Conservation (phyloP, 1,140 invertebrate species). For the Hesperophylax magnus region DNA sequence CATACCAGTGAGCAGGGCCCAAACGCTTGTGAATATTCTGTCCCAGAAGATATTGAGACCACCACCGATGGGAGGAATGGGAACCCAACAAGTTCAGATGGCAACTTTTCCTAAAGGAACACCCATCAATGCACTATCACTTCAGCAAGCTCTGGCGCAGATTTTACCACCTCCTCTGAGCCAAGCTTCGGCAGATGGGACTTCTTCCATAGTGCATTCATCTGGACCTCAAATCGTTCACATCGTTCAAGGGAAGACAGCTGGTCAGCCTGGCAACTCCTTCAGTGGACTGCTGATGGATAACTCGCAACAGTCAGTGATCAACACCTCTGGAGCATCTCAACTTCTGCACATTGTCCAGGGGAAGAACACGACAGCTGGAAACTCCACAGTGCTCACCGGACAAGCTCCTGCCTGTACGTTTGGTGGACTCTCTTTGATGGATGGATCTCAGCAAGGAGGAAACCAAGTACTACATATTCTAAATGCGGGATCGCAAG, state of each 20-base stretch:
- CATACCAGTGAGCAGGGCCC: conserved; percentile 56
- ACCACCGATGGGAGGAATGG: conserved; percentile 54
- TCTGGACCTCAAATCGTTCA: conserved; percentile 67
- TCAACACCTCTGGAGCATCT: conserved; percentile 62
- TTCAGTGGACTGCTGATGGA: conserved; percentile 64
- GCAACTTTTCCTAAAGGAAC: conserved; percentile 64
- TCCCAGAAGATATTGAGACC: conserved; percentile 62
- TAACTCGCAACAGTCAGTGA: conserved; percentile 64
- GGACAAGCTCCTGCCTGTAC: conserved; percentile 56
- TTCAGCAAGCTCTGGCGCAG: conserved; percentile 69
- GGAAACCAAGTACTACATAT: conserved; percentile 69
- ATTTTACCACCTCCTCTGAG: conserved; percentile 67
- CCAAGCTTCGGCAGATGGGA: conserved; percentile 61
- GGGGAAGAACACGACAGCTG: conserved; percentile 61
- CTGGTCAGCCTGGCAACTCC: conserved; percentile 62
- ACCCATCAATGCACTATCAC: conserved; percentile 64
- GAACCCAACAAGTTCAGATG: conserved; percentile 57
- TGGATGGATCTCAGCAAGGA: conserved; percentile 66
- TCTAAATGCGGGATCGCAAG: conserved; percentile 64
- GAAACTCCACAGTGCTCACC: conserved; percentile 57
- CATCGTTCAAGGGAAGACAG: conserved; percentile 66
- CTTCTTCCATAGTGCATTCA: conserved; percentile 58
- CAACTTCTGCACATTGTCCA: conserved; percentile 69
- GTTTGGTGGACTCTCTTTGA: conserved; percentile 65
- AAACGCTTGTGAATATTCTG: conserved; percentile 62